A percentile compares a stretch with the other conserved stretches of the same genome.
phyloP scores from a whole-genome alignment of 1,140 invertebrate species.

The Sycobia sp. region DNA sequence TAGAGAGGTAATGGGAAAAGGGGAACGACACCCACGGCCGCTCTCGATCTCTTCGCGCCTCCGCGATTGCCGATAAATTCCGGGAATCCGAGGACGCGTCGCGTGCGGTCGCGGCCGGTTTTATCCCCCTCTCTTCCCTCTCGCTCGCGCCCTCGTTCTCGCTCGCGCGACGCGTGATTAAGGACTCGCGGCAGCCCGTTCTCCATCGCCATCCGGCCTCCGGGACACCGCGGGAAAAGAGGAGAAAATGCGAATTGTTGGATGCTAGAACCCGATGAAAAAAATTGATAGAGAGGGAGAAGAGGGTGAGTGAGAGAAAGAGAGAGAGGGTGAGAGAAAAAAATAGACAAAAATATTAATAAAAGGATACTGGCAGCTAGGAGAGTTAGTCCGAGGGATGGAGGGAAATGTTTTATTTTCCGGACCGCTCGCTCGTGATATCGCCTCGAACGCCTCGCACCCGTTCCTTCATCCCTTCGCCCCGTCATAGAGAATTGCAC shows the following conservation, averaged over 20 bases:
- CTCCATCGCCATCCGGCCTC: too few species aligned
- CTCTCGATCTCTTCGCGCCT: not conserved
- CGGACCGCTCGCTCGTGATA: constrained; percentile 26
- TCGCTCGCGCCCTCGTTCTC: too few species aligned
- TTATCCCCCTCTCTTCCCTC: not conserved
- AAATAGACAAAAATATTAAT: constrained; percentile 15
- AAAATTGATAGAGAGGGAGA: not conserved
- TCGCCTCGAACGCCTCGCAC: too few species aligned
- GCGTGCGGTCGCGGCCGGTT: not conserved
- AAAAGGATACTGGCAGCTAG: not conserved
- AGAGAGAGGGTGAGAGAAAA: too few species aligned
- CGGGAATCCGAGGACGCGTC: not conserved
- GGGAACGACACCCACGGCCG: not conserved
- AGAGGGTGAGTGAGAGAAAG: too few species aligned
- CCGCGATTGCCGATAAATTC: constrained; percentile 8
- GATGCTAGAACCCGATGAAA: too few species aligned
- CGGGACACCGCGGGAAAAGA: not conserved
- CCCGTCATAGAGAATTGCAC: constrained; percentile 25
- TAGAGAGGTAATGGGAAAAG: not conserved
- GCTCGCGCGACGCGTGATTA: not conserved
- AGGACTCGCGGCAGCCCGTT: not conserved
- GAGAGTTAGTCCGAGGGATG: not conserved
- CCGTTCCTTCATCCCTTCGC: too few species aligned
- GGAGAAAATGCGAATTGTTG: not conserved
- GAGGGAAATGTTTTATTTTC: constrained; percentile 25